Conservation (phyloP, 2,888 invertebrate species). For the Ariolimax columbianus region DNA sequence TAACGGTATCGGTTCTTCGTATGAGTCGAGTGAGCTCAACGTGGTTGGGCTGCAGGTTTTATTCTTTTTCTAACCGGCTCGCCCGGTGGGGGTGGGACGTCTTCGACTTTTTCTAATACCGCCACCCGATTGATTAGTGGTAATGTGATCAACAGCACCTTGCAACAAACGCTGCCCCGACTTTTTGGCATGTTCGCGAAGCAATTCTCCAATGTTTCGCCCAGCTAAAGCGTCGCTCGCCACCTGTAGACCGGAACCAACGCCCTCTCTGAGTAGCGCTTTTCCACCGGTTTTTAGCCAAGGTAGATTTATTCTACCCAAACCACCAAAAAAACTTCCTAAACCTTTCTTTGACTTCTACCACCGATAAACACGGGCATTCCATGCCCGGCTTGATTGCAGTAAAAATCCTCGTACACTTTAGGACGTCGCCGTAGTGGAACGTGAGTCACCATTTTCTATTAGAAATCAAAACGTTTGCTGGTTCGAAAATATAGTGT, state of each 20-base stretch:
- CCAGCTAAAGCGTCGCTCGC: slow-evolving; percentile 23
- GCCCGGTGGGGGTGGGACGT: background rate
- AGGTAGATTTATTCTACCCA: slow-evolving; percentile 23
- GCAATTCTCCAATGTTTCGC: background rate
- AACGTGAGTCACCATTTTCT: background rate
- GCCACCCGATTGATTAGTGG: background rate
- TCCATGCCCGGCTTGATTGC: background rate
- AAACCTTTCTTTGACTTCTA: background rate
- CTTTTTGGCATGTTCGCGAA: background rate
- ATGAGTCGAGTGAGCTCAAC: background rate
- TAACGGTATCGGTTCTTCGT: background rate
- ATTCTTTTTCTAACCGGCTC: background rate
- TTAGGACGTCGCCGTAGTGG: background rate
- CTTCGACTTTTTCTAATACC: background rate
- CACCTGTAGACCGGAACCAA: slow-evolving; percentile 14
- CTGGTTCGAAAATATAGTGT: slow-evolving; percentile 29
- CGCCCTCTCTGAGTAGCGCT: slow-evolving; percentile 28
- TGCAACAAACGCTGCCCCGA: background rate
- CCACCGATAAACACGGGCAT: background rate
- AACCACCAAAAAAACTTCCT: slow-evolving; percentile 13
- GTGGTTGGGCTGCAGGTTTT: background rate
- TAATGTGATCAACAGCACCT: background rate
- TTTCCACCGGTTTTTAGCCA: slow-evolving; percentile 39
- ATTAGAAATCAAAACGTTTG: background rate
- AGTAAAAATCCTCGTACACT: background rate